Evolutionary conservation across 2,888 invertebrate species (phyloP).

Genomic region (Eupithecia vulgata): DNA sequence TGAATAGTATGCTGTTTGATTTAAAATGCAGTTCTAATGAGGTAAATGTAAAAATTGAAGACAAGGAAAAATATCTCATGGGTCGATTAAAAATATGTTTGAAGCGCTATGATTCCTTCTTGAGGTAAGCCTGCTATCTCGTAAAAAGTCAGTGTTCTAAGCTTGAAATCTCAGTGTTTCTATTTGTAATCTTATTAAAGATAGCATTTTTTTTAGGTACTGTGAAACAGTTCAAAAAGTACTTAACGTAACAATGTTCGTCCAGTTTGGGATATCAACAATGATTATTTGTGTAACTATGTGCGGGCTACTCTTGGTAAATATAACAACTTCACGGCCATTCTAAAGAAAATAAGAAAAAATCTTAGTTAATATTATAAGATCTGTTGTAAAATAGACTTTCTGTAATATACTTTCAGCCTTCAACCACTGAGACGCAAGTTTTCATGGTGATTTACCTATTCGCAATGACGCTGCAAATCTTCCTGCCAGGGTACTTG

Average conservation of each 20-base stretch:
- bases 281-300: slow-evolving; percentile 65
- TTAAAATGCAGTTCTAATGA: slow-evolving; percentile 49
- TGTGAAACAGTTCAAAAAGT: slow-evolving; percentile 58
- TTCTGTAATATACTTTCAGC: slow-evolving; percentile 48
- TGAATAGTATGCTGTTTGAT: slow-evolving; percentile 58
- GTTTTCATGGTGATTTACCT: slow-evolving; percentile 60
- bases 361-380: no score
- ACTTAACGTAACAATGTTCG: slow-evolving; percentile 60
- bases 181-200: neutral
- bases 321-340: slow-evolving; percentile 11
- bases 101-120: slow-evolving; percentile 60
- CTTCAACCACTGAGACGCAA: slow-evolving; percentile 51
- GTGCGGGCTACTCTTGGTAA: slow-evolving; percentile 63
- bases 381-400: neutral
- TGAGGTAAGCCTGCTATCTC: slow-evolving; percentile 53
- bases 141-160: neutral
- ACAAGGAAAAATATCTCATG: slow-evolving; percentile 44
- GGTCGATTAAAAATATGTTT: slow-evolving; percentile 45
- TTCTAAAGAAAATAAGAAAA: neutral
- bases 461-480: slow-evolving; percentile 56
- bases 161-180: neutral
- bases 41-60: slow-evolving; percentile 39
- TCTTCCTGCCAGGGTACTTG: slow-evolving; percentile 62
- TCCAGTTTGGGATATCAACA: slow-evolving; percentile 65
- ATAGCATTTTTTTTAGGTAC: slow-evolving; percentile 41